These are phyloP conservation scores for Athalia rosae DNA, from an alignment of 2,888 invertebrate genomes.

Conservation along the genomic window DNA sequence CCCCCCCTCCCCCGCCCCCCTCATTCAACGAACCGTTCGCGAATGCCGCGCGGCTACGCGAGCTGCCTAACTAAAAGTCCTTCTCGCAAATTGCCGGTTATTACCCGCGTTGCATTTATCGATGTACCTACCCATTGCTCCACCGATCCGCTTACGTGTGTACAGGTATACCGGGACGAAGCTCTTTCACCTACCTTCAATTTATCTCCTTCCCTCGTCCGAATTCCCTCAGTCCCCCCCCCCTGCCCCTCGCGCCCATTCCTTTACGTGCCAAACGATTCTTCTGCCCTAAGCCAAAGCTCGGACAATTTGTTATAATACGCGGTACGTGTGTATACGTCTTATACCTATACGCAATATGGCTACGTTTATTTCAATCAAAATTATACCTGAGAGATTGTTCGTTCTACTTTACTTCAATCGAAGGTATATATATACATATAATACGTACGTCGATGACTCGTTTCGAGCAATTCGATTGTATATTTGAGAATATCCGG, in stretches of 20 bases:
- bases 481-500: too few relatives aligned
- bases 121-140: constrained; percentile 62
- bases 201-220: constrained; percentile 42
- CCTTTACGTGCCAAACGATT: constrained; percentile 49
- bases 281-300: background rate
- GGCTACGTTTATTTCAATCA: background rate
- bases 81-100: constrained; percentile 71
- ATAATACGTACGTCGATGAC: too few relatives aligned
- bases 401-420: too few relatives aligned
- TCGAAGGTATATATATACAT: background rate
- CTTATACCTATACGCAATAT: constrained; percentile 4
- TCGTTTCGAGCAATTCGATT: background rate
- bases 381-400: background rate
- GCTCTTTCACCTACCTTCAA: constrained; percentile 45
- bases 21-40: constrained; percentile 22
- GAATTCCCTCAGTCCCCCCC: constrained; percentile 8
- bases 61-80: constrained; percentile 69
- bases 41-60: constrained; percentile 55
- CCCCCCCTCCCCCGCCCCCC: too few relatives aligned
- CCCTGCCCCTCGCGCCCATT: constrained; percentile 47
- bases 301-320: constrained; percentile 29
- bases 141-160: constrained; percentile 56
- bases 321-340: background rate
- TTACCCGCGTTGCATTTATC: constrained; percentile 69
- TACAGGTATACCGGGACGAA: constrained; percentile 44